phyloP scores from a whole-genome alignment of 2,888 invertebrate genomes.

The Phyllotreta striolata region DNA sequence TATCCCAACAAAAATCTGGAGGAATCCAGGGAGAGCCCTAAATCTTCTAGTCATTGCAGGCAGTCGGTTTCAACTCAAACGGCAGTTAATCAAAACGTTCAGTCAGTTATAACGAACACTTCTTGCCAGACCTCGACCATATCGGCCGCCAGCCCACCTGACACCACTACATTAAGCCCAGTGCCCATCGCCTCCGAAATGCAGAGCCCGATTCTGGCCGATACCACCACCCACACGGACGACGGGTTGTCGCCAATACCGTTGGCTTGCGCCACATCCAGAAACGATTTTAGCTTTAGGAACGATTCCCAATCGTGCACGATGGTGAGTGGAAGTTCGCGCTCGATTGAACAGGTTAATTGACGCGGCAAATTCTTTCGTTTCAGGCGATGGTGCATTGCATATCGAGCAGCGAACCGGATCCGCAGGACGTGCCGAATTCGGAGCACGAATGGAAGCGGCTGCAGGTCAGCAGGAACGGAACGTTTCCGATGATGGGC shows the following conservation, averaged over 20 bases:
- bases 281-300: slow-evolving; percentile 52
- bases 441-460: slow-evolving; percentile 46
- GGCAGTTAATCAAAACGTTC: slow-evolving; percentile 64
- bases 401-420: slow-evolving; percentile 86
- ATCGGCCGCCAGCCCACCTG: slow-evolving; percentile 74
- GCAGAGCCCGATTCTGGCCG: slow-evolving; percentile 60
- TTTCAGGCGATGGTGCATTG: slow-evolving; percentile 84
- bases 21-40: slow-evolving; percentile 25
- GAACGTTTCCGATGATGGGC: slow-evolving; percentile 49
- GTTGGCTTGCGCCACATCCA: slow-evolving; percentile 57
- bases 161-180: slow-evolving; percentile 87
- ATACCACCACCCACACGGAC: slow-evolving; percentile 61
- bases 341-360: background rate
- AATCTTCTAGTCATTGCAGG: slow-evolving; percentile 57
- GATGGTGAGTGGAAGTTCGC: slow-evolving; percentile 54
- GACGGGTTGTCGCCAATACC: slow-evolving; percentile 61
- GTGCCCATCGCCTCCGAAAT: slow-evolving; percentile 72
- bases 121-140: slow-evolving; percentile 61
- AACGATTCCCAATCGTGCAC: slow-evolving; percentile 58
- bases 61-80: slow-evolving; percentile 83
- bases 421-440: slow-evolving; percentile 65
- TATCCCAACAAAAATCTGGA: slow-evolving; percentile 13
- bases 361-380: slow-evolving; percentile 22
- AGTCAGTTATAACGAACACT: slow-evolving; percentile 60
- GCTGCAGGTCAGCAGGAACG: slow-evolving; percentile 15